Evolutionary conservation across 1,140 invertebrate genomes (phyloP).

Genomic region (Cepaea nemoralis): DNA sequence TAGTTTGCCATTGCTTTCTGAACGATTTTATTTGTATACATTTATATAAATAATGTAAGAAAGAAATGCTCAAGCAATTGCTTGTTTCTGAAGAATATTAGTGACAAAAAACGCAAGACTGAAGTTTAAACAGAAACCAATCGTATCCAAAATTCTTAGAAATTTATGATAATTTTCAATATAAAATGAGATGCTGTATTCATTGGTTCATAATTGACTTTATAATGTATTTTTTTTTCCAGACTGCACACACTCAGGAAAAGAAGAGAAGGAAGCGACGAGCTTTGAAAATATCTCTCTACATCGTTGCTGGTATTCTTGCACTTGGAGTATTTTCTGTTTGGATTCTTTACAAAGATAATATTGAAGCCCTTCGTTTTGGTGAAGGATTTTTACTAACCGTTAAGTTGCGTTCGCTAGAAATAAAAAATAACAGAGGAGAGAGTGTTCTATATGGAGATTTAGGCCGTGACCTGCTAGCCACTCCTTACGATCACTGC

Average conservation of each 20-base stretch:
- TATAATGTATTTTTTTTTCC: no score
- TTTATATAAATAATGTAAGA: no score
- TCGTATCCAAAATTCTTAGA: no score
- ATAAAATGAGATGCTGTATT: no score
- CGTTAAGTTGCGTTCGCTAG: slow-evolving; percentile 48
- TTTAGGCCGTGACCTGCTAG: slow-evolving; percentile 45
- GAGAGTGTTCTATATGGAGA: slow-evolving; percentile 49
- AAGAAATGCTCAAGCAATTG: no score
- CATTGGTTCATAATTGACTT: no score
- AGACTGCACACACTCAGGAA: slow-evolving; percentile 53
- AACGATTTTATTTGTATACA: no score
- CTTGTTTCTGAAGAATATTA: no score
- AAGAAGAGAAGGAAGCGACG: slow-evolving; percentile 51
- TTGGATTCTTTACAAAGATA: slow-evolving; percentile 51
- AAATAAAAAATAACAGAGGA: slow-evolving; percentile 44
- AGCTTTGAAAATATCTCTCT: slow-evolving; percentile 53
- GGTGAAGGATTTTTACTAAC: slow-evolving; percentile 45
- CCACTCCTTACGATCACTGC: slow-evolving; percentile 47
- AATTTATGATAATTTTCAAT: no score
- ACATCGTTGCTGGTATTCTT: slow-evolving; percentile 49
- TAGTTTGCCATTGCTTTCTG: no score
- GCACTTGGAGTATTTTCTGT: slow-evolving; percentile 48
- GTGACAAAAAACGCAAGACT: no score
- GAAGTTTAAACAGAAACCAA: no score
- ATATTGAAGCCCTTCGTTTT: slow-evolving; percentile 43